Conservation (phyloP, 2,888 invertebrate species). For the Agrochola lota region DNA sequence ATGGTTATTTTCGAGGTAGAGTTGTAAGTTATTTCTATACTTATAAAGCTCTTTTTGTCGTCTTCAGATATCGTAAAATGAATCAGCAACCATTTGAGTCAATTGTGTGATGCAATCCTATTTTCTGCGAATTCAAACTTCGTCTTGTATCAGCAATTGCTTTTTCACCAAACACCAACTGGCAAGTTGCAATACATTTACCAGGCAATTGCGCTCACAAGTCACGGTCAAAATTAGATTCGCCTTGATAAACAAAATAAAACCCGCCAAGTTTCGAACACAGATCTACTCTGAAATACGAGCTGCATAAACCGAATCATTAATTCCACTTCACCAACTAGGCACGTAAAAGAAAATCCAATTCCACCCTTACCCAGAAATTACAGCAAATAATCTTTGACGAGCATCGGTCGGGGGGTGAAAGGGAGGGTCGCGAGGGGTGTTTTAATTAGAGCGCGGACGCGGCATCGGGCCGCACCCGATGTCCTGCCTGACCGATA, state of each 20-base stretch:
- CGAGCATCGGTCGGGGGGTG: conserved; percentile 67
- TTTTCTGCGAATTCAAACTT: neutral
- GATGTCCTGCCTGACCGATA: conserved; percentile 71
- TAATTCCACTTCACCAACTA: conserved; percentile 56
- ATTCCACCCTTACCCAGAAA: conserved; percentile 56
- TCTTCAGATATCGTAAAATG: neutral
- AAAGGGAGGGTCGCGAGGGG: conserved; percentile 73
- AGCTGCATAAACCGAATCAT: conserved; percentile 54
- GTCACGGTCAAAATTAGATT: neutral
- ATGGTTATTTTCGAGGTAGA: neutral
- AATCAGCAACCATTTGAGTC: neutral
- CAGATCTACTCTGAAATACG: conserved; percentile 30
- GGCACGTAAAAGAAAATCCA: conserved; percentile 60
- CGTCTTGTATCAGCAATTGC: neutral
- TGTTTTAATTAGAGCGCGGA: conserved; percentile 89
- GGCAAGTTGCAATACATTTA: neutral
- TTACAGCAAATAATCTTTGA: conserved; percentile 75
- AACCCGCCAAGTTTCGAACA: conserved; percentile 3
- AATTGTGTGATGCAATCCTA: neutral
- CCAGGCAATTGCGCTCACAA: neutral
- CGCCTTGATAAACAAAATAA: conserved; percentile 6
- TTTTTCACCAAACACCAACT: neutral
- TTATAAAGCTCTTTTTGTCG: neutral
- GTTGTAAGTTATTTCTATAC: neutral
- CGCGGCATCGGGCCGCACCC: conserved; percentile 78